Evolutionary conservation across 2,797 vertebrate species (phyloP), one percentile per base, ranked within the genome.

Genomic region (Sebastiscus albofasciatus): DNA sequence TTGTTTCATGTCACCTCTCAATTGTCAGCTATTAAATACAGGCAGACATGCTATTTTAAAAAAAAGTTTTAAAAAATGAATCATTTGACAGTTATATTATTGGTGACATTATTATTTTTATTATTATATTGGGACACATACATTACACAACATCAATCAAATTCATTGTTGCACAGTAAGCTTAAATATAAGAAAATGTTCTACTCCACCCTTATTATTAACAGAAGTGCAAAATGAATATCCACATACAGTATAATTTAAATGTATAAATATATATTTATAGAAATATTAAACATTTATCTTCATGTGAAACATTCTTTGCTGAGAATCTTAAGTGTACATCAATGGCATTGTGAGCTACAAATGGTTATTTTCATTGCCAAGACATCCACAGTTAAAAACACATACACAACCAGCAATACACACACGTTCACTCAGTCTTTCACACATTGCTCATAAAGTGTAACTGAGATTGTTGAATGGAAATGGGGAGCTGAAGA

Each of bases 201-300:
- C 8, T 14, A 20, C 29, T 34, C 0, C 9, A n/a, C 2, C 2
- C 20, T 27, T 18, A 46, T 56, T 31, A 75, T 55, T 4, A 8
- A 22, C 2, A 27, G 7, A 46, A 54, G 2, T 65, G 8, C 2
- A 1, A 60, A 16, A 71, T 29, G 7, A 1, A 67, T 24, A 6
- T 34, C 24, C 68, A 24, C 14, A 33, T 31, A 64, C 0, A 74
- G 4, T 46, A n/a, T 56, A 39, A 55, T 67, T 60, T 67, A 78
- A 70, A 59, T n/a, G 1, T 20, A 74, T 65, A 65, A 34, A 81
- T 65, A 74, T 1, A 66, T 67, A 66, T 75, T 73, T 66, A 76
- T 62, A 82, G 1, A 67, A 33, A 42, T 8, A 52, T 64, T 27
- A 7, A 31, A 3, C 2, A 49, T 62, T 34, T 36, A 62, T 67